A percentile compares a stretch with the other conserved stretches of the same genome.
Conservation (phyloP, 2,888 invertebrate species). For the Linyphia triangularis region DNA sequence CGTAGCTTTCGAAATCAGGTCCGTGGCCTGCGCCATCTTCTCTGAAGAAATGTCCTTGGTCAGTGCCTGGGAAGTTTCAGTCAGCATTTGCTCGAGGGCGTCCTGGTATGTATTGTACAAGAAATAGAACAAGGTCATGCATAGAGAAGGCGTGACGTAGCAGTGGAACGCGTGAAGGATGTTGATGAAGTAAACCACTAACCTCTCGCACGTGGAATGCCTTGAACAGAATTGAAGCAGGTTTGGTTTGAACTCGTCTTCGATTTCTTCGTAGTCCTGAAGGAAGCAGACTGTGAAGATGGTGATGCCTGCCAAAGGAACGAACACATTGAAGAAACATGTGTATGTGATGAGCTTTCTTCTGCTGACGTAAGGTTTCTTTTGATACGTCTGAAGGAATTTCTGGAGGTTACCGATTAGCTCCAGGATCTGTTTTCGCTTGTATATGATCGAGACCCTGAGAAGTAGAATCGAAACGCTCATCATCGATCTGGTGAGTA, state of each 20-base stretch:
- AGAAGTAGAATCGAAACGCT: constrained; percentile 10
- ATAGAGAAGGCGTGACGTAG: not conserved
- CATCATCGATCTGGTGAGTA: not conserved
- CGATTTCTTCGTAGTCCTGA: not conserved
- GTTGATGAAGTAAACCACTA: not conserved
- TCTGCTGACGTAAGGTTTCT: not conserved
- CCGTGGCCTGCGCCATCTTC: not conserved
- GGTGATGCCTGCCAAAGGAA: not conserved
- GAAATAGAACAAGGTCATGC: constrained; percentile 15
- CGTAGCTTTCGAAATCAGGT: not conserved
- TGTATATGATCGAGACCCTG: not conserved
- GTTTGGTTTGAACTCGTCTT: constrained; percentile 6
- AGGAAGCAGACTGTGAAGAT: not conserved
- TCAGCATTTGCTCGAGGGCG: constrained; percentile 23
- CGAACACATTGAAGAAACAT: not conserved
- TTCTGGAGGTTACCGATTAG: not conserved
- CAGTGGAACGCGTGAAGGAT: not conserved
- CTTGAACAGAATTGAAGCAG: not conserved
- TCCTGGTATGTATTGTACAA: not conserved
- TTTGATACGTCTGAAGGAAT: not conserved
- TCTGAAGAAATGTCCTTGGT: not conserved
- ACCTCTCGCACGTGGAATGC: not conserved
- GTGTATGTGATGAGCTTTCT: not conserved
- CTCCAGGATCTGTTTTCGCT: not conserved
- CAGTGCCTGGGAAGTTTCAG: not conserved